Conservation (phyloP, 2,888 invertebrate genomes). For the Epiblema foenella region DNA sequence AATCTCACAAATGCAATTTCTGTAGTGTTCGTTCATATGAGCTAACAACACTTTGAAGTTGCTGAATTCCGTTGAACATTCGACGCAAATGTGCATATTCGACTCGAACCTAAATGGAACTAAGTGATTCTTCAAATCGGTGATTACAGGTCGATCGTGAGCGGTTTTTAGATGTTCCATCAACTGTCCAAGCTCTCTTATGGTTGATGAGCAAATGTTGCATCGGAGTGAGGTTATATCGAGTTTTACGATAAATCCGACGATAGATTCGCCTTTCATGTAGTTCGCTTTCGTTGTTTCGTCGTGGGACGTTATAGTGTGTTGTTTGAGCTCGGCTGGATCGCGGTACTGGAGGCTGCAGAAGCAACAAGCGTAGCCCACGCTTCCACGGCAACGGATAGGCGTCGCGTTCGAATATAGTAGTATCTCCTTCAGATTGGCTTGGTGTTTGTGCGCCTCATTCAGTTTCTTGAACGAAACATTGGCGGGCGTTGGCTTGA, state of each 20-base stretch:
- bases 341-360: conserved; percentile 61
- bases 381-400: conserved; percentile 61
- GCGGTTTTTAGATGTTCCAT: conserved; percentile 53
- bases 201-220: conserved; percentile 53
- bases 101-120: conserved; percentile 61
- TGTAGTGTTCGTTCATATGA: conserved; percentile 69
- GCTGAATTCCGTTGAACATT: conserved; percentile 50
- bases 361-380: conserved; percentile 67
- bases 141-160: conserved; percentile 55
- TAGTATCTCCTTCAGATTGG: conserved; percentile 64
- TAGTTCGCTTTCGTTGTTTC: conserved; percentile 57
- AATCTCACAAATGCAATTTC: conserved; percentile 77
- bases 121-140: conserved; percentile 57
- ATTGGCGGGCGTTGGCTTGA: conserved; percentile 19
- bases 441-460: conserved; percentile 57
- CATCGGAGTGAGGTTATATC: conserved; percentile 63
- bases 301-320: conserved; percentile 59
- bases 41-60: conserved; percentile 63
- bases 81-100: conserved; percentile 30
- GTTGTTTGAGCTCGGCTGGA: conserved; percentile 62
- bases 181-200: conserved; percentile 52
- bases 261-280: conserved; percentile 55
- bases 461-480: conserved; percentile 41
- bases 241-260: conserved; percentile 58
- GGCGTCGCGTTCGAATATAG: conserved; percentile 71